Conservation (phyloP, 2,113 vertebrate genomes). For the Seriola aureovittata region DNA sequence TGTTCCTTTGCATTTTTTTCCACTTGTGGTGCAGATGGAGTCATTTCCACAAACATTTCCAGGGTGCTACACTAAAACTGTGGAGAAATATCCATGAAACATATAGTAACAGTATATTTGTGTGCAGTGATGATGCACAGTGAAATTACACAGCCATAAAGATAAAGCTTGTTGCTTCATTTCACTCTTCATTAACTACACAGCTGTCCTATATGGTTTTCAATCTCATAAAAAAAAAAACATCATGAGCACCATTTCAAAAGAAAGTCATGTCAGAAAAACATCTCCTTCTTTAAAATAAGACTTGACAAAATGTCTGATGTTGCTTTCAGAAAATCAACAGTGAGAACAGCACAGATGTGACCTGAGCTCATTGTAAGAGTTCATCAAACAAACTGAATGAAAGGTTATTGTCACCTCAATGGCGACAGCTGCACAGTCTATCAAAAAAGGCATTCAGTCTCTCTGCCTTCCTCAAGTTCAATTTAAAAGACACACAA, state of each 20-base stretch:
- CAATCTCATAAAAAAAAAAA: neutral
- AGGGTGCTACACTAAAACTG: neutral
- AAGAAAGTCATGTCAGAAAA: neutral
- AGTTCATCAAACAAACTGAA: conserved; percentile 53
- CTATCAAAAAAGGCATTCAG: conserved; percentile 4
- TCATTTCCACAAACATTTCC: neutral
- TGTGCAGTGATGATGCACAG: neutral
- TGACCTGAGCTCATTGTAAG: conserved; percentile 19
- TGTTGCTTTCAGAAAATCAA: conserved; percentile 9
- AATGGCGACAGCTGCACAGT: conserved; percentile 16
- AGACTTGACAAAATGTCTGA: neutral
- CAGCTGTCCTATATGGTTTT: neutral
- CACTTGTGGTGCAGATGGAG: neutral
- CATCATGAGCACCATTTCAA: neutral
- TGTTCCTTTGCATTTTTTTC: no score
- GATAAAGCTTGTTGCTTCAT: neutral
- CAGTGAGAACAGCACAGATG: conserved; percentile 55
- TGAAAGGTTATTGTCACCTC: conserved; percentile 39
- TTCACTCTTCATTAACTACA: conserved; percentile 39
- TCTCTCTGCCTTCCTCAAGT: neutral
- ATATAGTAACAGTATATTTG: neutral
- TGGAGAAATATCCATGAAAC: conserved; percentile 1
- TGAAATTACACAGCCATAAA: neutral
- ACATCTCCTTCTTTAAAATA: neutral
- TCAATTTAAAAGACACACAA: conserved; percentile 14